Evolutionary conservation across 2,113 vertebrate species (phyloP).

Genomic region (Clinocottus analis): DNA sequence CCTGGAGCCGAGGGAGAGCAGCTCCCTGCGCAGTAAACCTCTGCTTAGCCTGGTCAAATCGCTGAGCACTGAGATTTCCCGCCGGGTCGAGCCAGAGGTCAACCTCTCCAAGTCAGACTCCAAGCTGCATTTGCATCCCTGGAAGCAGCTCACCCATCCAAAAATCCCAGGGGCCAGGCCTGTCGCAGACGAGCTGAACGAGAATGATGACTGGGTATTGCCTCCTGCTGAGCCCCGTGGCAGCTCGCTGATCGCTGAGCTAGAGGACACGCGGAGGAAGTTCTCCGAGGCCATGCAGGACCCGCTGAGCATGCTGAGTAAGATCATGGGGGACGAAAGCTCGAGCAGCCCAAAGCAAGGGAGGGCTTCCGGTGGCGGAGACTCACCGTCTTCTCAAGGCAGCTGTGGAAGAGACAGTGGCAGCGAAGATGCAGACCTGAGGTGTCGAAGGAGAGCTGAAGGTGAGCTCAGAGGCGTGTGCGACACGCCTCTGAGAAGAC

Average conservation of each 20-base stretch:
- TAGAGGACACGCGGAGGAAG: slow-evolving; percentile 86
- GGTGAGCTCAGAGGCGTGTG: slow-evolving; percentile 40
- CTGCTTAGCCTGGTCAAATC: slow-evolving; percentile 84
- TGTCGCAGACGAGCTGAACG: slow-evolving; percentile 37
- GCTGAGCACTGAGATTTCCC: slow-evolving; percentile 81
- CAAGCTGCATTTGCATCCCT: slow-evolving; percentile 81
- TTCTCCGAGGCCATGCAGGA: slow-evolving; percentile 89
- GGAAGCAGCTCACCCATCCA: slow-evolving; percentile 78
- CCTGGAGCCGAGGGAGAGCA: slow-evolving; percentile 87
- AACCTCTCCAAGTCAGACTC: slow-evolving; percentile 84
- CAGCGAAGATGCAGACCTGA: slow-evolving; percentile 35
- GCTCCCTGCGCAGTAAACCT: slow-evolving; percentile 77
- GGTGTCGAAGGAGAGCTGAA: slow-evolving; percentile 18
- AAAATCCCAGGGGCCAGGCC: slow-evolving; percentile 62
- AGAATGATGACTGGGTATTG: slow-evolving; percentile 64
- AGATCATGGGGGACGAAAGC: slow-evolving; percentile 87
- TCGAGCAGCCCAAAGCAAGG: slow-evolving; percentile 64
- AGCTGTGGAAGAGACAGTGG: slow-evolving; percentile 66
- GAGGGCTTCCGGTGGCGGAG: slow-evolving; percentile 37
- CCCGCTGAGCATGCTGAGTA: slow-evolving; percentile 86
- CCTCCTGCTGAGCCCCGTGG: slow-evolving; percentile 71
- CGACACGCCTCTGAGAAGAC: slow-evolving; percentile 55
- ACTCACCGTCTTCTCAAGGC: slow-evolving; percentile 60
- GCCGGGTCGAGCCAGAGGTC: slow-evolving; percentile 78
- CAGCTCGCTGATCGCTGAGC: slow-evolving; percentile 82